phyloP scores from a whole-genome alignment of 1,140 invertebrate genomes.

The Pachypsylla venusta region DNA sequence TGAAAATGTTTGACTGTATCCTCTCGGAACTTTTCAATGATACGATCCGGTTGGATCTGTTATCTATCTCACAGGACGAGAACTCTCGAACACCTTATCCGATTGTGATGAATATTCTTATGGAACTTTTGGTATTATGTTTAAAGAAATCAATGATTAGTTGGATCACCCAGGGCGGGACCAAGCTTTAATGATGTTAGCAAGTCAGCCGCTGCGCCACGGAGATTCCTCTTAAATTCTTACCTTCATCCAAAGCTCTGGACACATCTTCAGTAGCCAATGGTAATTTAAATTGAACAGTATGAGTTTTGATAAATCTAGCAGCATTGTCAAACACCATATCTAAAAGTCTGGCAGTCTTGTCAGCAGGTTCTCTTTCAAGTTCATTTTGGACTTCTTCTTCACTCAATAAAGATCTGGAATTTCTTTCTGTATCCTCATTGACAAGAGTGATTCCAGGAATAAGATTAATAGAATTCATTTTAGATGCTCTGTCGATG shows the following conservation, averaged over 20 bases:
- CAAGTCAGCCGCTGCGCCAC: too few species aligned
- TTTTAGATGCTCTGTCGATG: slow-evolving; percentile 39
- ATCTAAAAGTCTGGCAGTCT: slow-evolving; percentile 34
- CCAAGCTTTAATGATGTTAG: too few species aligned
- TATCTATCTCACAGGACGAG: too few species aligned
- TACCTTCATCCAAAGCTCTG: slow-evolving; percentile 45
- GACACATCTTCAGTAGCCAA: slow-evolving; percentile 36
- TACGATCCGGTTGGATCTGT: too few species aligned
- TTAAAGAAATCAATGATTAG: too few species aligned
- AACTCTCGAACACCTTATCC: too few species aligned
- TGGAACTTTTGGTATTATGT: too few species aligned
- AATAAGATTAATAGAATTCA: slow-evolving; percentile 37
- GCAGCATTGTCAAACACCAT: slow-evolving; percentile 53
- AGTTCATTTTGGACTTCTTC: slow-evolving; percentile 35
- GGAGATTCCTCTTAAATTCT: too few species aligned
- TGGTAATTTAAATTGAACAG: slow-evolving; percentile 58
- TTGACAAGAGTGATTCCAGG: slow-evolving; percentile 41
- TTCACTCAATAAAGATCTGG: slow-evolving; percentile 35
- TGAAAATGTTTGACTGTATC: too few species aligned
- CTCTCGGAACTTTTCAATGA: too few species aligned
- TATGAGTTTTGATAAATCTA: slow-evolving; percentile 58
- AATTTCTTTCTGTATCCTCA: slow-evolving; percentile 33
- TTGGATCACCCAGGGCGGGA: too few species aligned
- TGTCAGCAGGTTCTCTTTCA: slow-evolving; percentile 35
- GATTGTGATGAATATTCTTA: too few species aligned